phyloP scores from a whole-genome alignment of 2,888 invertebrate species.

The Blomia tropicalis region DNA sequence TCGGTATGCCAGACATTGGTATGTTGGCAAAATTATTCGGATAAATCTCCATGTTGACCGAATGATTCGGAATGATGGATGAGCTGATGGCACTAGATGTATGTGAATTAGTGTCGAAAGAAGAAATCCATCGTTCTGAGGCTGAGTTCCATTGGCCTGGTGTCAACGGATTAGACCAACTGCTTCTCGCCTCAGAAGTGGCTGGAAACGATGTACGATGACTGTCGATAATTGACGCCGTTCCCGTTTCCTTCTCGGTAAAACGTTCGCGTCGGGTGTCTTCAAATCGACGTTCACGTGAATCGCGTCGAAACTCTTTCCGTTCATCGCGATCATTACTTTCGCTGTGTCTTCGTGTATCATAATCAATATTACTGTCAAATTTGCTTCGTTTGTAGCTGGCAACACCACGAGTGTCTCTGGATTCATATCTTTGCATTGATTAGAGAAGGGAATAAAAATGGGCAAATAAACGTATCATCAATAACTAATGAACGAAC shows the following conservation, averaged over 20 bases:
- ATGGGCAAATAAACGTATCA: no score
- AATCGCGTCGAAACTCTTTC: slow-evolving; percentile 4
- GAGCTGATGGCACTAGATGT: not conserved
- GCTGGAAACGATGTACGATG: not conserved
- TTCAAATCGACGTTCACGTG: slow-evolving; percentile 4
- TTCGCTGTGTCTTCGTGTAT: slow-evolving; percentile 1
- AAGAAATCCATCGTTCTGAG: not conserved
- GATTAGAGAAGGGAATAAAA: no score
- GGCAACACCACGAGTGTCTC: not conserved
- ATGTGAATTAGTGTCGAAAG: not conserved
- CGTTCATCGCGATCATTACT: slow-evolving; percentile 13
- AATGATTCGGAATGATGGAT: not conserved
- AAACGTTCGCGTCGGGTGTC: slow-evolving; percentile 5
- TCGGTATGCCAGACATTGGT: not conserved
- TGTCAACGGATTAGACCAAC: not conserved
- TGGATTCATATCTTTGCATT: not conserved
- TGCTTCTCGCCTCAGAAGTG: not conserved
- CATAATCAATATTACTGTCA: slow-evolving; percentile 1
- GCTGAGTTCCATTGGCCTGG: not conserved
- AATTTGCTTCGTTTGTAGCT: not conserved
- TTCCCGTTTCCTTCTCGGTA: not conserved
- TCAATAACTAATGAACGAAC: no score
- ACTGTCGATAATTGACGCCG: not conserved
- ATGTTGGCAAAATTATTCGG: not conserved
- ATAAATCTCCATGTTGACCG: no score